Conservation (phyloP, 2,797 vertebrate species). For the Leucoraja ocellata region DNA sequence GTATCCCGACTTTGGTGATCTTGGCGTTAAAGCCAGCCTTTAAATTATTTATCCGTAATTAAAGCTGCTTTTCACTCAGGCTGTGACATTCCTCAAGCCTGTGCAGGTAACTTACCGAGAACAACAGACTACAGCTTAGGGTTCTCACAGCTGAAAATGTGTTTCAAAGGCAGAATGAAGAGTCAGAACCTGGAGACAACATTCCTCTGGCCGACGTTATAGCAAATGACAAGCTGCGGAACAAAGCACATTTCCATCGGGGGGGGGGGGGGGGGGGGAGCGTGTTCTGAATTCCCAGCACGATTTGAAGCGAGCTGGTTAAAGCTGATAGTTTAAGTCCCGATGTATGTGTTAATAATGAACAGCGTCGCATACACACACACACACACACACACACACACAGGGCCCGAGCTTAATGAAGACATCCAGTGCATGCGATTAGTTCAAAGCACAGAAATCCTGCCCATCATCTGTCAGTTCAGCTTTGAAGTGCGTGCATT, state of each 20-base stretch:
- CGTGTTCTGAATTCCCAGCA: not conserved
- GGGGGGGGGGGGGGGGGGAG: too few relatives aligned
- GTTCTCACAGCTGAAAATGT: not conserved
- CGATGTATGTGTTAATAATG: not conserved
- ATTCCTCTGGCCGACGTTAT: not conserved
- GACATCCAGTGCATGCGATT: slow-evolving; percentile 21
- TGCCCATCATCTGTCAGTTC: slow-evolving; percentile 18
- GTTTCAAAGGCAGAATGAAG: not conserved
- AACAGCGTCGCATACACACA: not conserved
- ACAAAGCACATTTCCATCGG: not conserved
- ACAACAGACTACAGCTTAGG: too few relatives aligned
- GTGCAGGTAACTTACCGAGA: not conserved
- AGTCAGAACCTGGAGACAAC: not conserved
- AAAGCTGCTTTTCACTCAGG: not conserved
- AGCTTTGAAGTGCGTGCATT: not conserved
- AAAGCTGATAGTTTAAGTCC: not conserved
- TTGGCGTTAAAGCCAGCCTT: not conserved
- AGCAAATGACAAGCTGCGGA: not conserved
- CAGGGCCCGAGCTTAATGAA: slow-evolving; percentile 27
- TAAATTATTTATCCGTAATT: not conserved
- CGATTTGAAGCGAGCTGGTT: not conserved
- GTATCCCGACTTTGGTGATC: not conserved
- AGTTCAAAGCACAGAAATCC: slow-evolving; percentile 10
- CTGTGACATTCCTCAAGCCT: not conserved
- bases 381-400: not conserved